Evolutionary conservation across 2,797 vertebrate genomes (phyloP).

Genomic region (Coccyzus lansbergi): DNA sequence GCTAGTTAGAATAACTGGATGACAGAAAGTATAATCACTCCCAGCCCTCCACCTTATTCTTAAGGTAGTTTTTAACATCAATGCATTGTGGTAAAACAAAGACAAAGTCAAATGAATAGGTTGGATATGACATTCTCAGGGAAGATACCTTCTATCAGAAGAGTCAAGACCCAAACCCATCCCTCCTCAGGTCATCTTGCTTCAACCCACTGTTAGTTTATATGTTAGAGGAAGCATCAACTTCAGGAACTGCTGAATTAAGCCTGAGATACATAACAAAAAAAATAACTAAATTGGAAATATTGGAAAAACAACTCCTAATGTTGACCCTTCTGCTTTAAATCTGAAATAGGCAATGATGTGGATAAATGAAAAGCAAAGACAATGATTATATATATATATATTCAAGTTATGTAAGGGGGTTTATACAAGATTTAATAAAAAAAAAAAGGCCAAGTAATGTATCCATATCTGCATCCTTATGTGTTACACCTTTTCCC

Average conservation of each 20-base stretch:
- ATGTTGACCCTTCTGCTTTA: background rate
- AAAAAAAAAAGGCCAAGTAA: background rate
- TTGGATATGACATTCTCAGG: accelerated
- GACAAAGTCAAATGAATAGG: background rate
- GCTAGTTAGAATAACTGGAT: background rate
- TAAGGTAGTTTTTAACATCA: background rate
- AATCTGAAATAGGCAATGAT: background rate
- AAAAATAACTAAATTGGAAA: background rate
- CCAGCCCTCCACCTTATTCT: background rate
- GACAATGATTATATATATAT: too few species aligned
- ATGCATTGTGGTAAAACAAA: background rate
- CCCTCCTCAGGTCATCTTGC: background rate
- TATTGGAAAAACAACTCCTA: background rate
- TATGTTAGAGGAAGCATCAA: background rate
- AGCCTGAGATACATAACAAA: background rate
- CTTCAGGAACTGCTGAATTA: background rate
- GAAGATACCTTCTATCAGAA: background rate
- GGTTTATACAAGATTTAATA: background rate
- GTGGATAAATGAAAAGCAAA: background rate
- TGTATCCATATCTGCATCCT: background rate
- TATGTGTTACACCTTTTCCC: background rate
- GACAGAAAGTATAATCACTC: background rate
- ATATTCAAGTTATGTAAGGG: background rate
- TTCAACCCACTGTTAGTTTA: background rate
- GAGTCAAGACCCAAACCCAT: background rate